Conservation (phyloP, 2,113 vertebrate genomes). For the Archocentrus centrarchus region DNA sequence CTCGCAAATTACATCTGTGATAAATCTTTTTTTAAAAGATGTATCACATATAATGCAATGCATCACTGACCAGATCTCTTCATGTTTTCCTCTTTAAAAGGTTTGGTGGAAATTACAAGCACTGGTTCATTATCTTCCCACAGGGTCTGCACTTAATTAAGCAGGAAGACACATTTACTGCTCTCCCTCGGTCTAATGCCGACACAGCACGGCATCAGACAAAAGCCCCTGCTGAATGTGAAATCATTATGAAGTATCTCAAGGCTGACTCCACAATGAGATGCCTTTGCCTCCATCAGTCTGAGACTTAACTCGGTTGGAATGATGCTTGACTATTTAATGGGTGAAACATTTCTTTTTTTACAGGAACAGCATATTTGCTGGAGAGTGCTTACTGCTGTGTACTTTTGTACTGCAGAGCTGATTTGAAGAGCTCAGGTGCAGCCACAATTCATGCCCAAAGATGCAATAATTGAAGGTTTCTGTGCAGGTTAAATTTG, state of each 20-base stretch:
- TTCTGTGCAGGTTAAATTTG: not conserved
- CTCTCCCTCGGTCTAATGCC: not conserved
- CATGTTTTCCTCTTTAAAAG: not conserved
- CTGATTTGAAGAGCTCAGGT: not conserved
- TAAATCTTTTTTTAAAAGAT: not conserved
- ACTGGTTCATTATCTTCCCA: constrained; percentile 21
- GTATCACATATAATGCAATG: not conserved
- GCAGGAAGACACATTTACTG: not conserved
- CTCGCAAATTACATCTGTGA: not conserved
- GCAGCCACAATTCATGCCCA: not conserved
- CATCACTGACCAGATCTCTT: not conserved
- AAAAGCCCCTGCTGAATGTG: not conserved
- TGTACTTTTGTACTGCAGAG: not conserved
- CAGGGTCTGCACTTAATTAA: constrained; percentile 13
- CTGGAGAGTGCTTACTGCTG: not conserved
- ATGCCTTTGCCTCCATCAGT: not conserved
- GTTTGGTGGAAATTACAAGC: not conserved
- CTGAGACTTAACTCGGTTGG: not conserved
- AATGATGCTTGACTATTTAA: not conserved
- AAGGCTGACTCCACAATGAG: not conserved
- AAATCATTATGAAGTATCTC: constrained; percentile 2
- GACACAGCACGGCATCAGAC: not conserved
- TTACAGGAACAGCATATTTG: not conserved
- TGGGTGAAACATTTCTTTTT: not conserved
- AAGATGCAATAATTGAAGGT: not conserved